phyloP scores from a whole-genome alignment of 2,888 invertebrate species.

The Drosophila lacicola region DNA sequence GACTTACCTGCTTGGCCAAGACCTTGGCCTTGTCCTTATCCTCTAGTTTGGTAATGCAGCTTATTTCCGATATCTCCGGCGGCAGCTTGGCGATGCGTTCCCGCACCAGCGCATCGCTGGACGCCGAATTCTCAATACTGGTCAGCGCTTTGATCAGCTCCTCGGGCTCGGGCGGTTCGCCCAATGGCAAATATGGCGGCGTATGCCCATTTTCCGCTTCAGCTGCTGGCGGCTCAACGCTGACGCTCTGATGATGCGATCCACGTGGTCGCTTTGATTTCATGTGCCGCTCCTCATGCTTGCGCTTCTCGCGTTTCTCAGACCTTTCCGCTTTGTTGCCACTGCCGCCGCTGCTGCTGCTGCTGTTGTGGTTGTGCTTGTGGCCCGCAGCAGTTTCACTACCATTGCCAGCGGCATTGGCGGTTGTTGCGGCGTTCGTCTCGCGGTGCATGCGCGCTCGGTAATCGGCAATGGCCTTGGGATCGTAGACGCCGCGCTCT shows the following conservation, averaged over 20 bases:
- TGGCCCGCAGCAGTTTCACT: constrained; percentile 26
- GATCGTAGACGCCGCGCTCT: constrained; percentile 95
- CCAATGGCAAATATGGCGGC: constrained; percentile 91
- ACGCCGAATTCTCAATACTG: constrained; percentile 97
- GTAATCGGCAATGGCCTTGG: constrained; percentile 92
- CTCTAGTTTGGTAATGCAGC: constrained; percentile 93
- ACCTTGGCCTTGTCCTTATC: constrained; percentile 92
- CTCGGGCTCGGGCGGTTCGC: constrained; percentile 96
- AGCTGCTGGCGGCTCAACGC: constrained; percentile 21
- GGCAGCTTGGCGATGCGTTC: constrained; percentile 97
- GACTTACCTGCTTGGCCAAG: constrained; percentile 90
- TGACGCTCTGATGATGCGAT: constrained; percentile 78
- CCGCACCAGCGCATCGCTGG: constrained; percentile 96
- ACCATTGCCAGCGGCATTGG: constrained; percentile 46
- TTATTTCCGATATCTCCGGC: constrained; percentile 96
- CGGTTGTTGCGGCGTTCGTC: neutral
- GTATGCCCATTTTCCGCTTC: constrained; percentile 89
- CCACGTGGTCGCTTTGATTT: constrained; percentile 75
- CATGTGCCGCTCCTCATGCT: constrained; percentile 79
- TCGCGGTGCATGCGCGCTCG: constrained; percentile 85
- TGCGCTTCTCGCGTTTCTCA: constrained; percentile 81
- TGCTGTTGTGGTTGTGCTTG: constrained; percentile 33
- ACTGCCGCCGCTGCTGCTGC: constrained; percentile 13
- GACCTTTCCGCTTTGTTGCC: constrained; percentile 62
- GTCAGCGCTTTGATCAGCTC: constrained; percentile 93